Percentiles rank a stretch among this genome's conserved stretches.
These are phyloP conservation scores for Hypotaenidia philippensis DNA, from an alignment of 2,797 vertebrate species.

Conservation along the genomic window DNA sequence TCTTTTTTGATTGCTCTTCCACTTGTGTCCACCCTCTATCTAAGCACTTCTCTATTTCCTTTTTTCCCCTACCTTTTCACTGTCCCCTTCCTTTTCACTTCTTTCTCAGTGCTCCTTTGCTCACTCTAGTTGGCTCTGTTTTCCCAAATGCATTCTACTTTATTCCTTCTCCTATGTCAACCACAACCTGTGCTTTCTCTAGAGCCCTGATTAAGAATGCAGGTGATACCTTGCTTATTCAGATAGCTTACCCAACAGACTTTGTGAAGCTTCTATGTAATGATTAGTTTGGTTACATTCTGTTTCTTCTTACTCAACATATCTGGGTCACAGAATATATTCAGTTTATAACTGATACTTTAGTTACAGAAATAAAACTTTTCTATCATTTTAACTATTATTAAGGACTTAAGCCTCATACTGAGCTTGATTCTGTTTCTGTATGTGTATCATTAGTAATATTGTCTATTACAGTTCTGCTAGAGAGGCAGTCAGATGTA, in stretches of 20 bases:
- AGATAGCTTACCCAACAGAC: not conserved
- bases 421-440: not conserved
- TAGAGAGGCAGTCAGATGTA: not conserved
- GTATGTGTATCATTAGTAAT: not conserved
- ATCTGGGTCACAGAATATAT: not conserved
- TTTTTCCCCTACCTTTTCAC: not conserved
- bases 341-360: not conserved
- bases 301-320: not conserved
- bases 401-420: not conserved
- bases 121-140: not conserved
- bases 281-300: not conserved
- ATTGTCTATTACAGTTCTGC: not conserved
- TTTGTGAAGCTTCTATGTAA: not conserved
- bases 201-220: not conserved
- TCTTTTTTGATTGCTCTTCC: not conserved
- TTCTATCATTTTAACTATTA: not conserved
- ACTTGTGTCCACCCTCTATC: not conserved
- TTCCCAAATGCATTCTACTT: not conserved
- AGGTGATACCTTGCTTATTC: not conserved
- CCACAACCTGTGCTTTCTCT: not conserved
- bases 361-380: not conserved
- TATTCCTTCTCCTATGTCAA: not conserved
- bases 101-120: not conserved
- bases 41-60: not conserved
- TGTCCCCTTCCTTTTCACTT: not conserved